A percentile compares a stretch with the other conserved stretches of the same genome.
Conservation (phyloP, 1,140 invertebrate genomes). For the Pogonognathellus flavescens region DNA sequence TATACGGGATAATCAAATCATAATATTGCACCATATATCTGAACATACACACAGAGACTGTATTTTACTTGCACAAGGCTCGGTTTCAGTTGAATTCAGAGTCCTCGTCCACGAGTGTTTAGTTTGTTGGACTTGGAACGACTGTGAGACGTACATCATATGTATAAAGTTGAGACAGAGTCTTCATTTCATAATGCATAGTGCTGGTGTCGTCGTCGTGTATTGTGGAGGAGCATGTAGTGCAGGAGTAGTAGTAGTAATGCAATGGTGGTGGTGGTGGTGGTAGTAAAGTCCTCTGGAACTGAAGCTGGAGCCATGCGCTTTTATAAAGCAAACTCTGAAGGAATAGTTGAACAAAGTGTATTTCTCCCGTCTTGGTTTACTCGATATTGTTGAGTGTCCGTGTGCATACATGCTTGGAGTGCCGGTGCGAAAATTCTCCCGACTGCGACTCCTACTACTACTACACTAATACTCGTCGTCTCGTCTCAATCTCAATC, state of each 20-base stretch:
- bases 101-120: too few relatives aligned
- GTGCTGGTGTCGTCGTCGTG: background rate
- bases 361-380: conserved; percentile 20
- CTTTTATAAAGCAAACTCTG: background rate
- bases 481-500: conserved; percentile 48
- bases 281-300: background rate
- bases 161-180: too few relatives aligned
- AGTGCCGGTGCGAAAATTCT: conserved; percentile 49
- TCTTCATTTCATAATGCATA: background rate
- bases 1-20: too few relatives aligned
- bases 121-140: too few relatives aligned
- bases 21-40: too few relatives aligned
- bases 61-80: too few relatives aligned
- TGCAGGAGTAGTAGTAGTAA: background rate
- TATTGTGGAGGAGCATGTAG: background rate
- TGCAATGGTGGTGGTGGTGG: background rate
- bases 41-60: too few relatives aligned
- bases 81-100: too few relatives aligned
- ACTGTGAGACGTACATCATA: too few relatives aligned
- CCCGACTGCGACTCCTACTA: background rate
- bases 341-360: background rate
- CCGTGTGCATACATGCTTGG: conserved; percentile 14
- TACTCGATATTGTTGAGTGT: conserved; percentile 40
- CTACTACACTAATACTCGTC: conserved; percentile 13
- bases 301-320: background rate